Evolutionary conservation across 2,888 invertebrate genomes (phyloP).

Genomic region (Acleris literana): DNA sequence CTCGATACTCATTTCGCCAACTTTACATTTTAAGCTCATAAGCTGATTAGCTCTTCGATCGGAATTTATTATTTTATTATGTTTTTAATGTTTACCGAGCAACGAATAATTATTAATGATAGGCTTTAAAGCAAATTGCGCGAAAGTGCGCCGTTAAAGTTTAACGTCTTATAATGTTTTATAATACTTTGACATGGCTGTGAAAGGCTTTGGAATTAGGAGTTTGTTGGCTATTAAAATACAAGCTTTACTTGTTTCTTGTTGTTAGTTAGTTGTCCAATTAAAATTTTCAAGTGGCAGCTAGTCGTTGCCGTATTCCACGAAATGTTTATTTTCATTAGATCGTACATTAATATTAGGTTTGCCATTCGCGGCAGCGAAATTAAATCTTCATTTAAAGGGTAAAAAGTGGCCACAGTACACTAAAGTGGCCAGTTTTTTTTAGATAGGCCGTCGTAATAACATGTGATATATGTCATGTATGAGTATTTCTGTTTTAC

Average conservation of each 20-base stretch:
- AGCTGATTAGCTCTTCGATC: slow-evolving; percentile 55
- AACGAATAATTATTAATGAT: slow-evolving; percentile 44
- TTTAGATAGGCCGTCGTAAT: too few species aligned
- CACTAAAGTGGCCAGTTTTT: too few species aligned
- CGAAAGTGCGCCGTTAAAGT: slow-evolving; percentile 35
- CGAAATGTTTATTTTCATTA: too few species aligned
- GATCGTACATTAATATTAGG: too few species aligned
- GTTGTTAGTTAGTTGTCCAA: background rate
- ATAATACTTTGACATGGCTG: slow-evolving; percentile 35
- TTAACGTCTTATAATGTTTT: slow-evolving; percentile 36
- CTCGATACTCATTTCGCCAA: slow-evolving; percentile 41
- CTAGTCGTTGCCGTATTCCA: too few species aligned
- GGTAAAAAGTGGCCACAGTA: too few species aligned
- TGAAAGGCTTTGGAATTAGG: slow-evolving; percentile 26
- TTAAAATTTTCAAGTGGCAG: too few species aligned
- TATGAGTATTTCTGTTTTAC: too few species aligned
- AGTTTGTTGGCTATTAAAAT: slow-evolving; percentile 17
- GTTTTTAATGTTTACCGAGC: slow-evolving; percentile 47
- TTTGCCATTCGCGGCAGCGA: too few species aligned
- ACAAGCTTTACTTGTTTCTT: slow-evolving; percentile 4
- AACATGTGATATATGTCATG: too few species aligned
- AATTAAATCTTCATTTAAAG: too few species aligned
- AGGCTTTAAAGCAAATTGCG: slow-evolving; percentile 35
- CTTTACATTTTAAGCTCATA: slow-evolving; percentile 51
- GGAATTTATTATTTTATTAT: slow-evolving; percentile 64